phyloP scores from a whole-genome alignment of 2,797 vertebrate genomes.

The Balearica regulorum region DNA sequence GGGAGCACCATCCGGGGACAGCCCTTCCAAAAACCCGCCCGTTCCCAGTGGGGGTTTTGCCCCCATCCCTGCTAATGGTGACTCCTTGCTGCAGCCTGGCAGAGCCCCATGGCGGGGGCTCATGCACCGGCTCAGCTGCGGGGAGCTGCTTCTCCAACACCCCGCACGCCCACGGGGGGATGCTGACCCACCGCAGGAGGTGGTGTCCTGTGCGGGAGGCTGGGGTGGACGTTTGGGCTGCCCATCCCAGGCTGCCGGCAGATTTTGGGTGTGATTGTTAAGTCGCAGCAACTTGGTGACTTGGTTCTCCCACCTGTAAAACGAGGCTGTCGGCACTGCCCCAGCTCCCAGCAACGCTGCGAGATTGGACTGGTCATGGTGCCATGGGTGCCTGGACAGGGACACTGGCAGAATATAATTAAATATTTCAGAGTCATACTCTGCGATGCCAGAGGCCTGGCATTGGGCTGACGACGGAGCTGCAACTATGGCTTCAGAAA shows the following conservation, averaged over 20 bases:
- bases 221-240: background rate
- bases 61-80: background rate
- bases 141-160: background rate
- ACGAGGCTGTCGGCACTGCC: rapidly evolving
- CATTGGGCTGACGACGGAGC: background rate
- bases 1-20: background rate
- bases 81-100: background rate
- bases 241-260: background rate
- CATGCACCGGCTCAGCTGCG: rapidly evolving
- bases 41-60: background rate
- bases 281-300: background rate
- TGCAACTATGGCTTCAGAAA: background rate
- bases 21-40: background rate
- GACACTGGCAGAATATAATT: background rate
- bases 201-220: background rate
- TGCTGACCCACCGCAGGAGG: background rate
- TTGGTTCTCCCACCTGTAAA: background rate
- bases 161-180: rapidly evolving
- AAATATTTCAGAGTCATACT: background rate
- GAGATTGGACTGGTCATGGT: background rate
- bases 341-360: background rate
- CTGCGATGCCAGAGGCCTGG: background rate
- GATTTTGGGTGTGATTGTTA: background rate
- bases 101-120: background rate
- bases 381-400: background rate